A percentile compares a stretch with the other conserved stretches of the same genome.
Evolutionary conservation across 2,797 vertebrate genomes (phyloP).

Genomic region (Myripristis jacobus): DNA sequence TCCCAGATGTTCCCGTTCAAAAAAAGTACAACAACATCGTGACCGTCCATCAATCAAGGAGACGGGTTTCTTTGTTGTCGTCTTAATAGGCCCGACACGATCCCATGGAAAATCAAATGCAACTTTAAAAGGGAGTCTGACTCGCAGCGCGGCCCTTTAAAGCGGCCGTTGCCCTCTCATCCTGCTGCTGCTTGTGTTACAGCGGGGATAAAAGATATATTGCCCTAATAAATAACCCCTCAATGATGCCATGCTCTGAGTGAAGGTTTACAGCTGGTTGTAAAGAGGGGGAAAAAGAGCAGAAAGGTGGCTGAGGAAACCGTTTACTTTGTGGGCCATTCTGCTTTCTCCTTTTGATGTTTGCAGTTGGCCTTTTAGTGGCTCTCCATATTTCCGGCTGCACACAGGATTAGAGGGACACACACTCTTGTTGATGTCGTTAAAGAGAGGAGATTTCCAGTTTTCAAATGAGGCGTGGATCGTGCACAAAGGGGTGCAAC

Average conservation of each 20-base stretch:
- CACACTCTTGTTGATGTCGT: neutral
- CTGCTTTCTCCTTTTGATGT: slow-evolving; percentile 6
- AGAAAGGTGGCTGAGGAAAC: slow-evolving; percentile 47
- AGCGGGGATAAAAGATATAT: slow-evolving; percentile 80
- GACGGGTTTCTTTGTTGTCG: slow-evolving; percentile 88
- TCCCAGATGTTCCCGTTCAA: slow-evolving; percentile 34
- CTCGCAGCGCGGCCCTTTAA: slow-evolving; percentile 86
- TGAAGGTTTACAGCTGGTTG: slow-evolving; percentile 74
- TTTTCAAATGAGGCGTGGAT: too few relatives aligned
- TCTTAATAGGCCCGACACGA: slow-evolving; percentile 88
- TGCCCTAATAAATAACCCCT: slow-evolving; percentile 91
- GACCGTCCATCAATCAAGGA: slow-evolving; percentile 89
- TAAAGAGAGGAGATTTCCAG: too few relatives aligned
- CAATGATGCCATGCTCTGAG: slow-evolving; percentile 80
- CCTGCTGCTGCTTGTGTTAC: slow-evolving; percentile 90
- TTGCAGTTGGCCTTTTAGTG: slow-evolving; percentile 58
- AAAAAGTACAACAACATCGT: slow-evolving; percentile 87
- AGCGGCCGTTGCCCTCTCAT: slow-evolving; percentile 80
- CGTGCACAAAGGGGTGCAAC: too few relatives aligned
- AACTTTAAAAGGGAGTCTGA: slow-evolving; percentile 92
- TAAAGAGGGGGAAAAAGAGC: slow-evolving; percentile 66
- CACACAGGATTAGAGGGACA: slow-evolving; percentile 22
- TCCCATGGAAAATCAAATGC: slow-evolving; percentile 88
- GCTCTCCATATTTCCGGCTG: slow-evolving; percentile 20
- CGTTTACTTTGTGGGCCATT: slow-evolving; percentile 32